Evolutionary conservation across 2,888 invertebrate genomes (phyloP), one percentile per base, ranked within the genome.

Genomic region (Ethmia dodecea): DNA sequence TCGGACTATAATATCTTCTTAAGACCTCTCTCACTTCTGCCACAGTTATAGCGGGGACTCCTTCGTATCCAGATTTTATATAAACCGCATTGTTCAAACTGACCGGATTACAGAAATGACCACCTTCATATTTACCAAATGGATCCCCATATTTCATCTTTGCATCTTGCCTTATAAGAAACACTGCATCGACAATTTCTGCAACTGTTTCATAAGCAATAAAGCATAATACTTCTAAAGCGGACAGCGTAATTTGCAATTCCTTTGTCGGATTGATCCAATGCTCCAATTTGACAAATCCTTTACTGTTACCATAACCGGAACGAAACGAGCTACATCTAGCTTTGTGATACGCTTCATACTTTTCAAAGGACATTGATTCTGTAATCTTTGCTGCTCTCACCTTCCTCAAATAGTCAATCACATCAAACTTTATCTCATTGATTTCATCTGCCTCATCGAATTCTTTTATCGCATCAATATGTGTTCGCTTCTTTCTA

Each of bases 141-240:
- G 93, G 91, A 63, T 94, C 93, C 2, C 90, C 90, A 26, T 83
- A 73, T 27, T 89, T 90, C 61, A 90, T 90, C 43, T 88, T 90
- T 25, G 89, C 89, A 65, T 96, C 96, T 55, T 94, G 90, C 28
- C 95, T 87, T 1, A 96, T 91, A 30, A 96, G 66, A 42, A 96
- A 90, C 0, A 94, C 93, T 50, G 93, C 90, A 74, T 97, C 97
- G 1, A 95, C 91, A 37, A 97, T 90, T 65, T 95, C 93, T 0
- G 96, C 96, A 5, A 97, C 93, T 0, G 95, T 95, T 79, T 97
- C 96, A 66, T 95, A 95, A 0, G 96, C 95, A 47, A 96, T 86
- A 63, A 96, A 97, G 29, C 93, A 90, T 42, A 97, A 71, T 2
- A 96, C 91, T 60, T 94, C 93, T 52, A 94, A 79, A 0, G 93